Conservation (phyloP, 92 coral and sea anemone genomes). For the Actinernus sp. region DNA sequence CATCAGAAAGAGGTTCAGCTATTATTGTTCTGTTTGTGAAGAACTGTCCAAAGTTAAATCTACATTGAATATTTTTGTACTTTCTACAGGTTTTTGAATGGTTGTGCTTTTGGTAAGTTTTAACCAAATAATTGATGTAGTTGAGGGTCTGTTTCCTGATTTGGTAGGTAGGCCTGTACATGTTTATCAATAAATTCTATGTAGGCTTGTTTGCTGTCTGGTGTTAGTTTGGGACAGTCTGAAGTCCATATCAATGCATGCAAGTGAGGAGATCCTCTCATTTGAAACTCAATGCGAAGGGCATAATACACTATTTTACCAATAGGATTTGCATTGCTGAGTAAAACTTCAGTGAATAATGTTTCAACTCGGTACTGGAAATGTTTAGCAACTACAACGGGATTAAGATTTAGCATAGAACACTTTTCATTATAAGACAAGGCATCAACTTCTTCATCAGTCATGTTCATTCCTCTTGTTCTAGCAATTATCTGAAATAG, state of each 20-base stretch:
- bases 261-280: slow-evolving; percentile 60
- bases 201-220: slow-evolving; percentile 28
- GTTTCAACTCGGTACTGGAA: slow-evolving; percentile 55
- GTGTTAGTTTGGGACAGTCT: slow-evolving; percentile 35
- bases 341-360: slow-evolving; percentile 40
- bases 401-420: slow-evolving; percentile 46
- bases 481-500: slow-evolving; percentile 50
- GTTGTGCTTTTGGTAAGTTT: slow-evolving; percentile 27
- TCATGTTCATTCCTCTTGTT: slow-evolving; percentile 25
- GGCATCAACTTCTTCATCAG: slow-evolving; percentile 42
- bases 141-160: slow-evolving; percentile 25
- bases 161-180: slow-evolving; percentile 51
- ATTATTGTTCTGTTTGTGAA: slow-evolving; percentile 41
- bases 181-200: slow-evolving; percentile 60
- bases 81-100: slow-evolving; percentile 34
- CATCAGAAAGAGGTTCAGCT: slow-evolving; percentile 63
- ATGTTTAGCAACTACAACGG: slow-evolving; percentile 52
- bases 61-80: slow-evolving; percentile 33
- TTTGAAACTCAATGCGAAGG: slow-evolving; percentile 46
- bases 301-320: slow-evolving; percentile 62
- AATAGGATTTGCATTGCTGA: slow-evolving; percentile 34
- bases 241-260: slow-evolving; percentile 59
- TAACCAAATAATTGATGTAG: slow-evolving; percentile 46
- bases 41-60: slow-evolving; percentile 48
- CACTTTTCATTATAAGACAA: slow-evolving; percentile 65